These are phyloP conservation scores for Trissolcus japonicus DNA, from an alignment of 2,888 invertebrate species.

Conservation along the genomic window DNA sequence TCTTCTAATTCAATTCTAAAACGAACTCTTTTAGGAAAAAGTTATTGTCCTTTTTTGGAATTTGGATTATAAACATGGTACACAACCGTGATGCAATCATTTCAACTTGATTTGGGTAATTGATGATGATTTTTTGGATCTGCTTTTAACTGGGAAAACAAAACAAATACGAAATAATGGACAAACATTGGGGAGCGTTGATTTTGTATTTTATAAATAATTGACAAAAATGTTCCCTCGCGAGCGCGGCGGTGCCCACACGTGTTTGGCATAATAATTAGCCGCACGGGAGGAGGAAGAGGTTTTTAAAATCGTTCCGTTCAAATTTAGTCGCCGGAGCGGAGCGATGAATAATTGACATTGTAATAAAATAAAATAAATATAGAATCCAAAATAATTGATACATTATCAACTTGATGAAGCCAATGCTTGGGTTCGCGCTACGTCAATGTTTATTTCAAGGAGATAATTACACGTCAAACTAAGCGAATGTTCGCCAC, in stretches of 20 bases:
- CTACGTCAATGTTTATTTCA: conserved; percentile 49
- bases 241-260: background rate
- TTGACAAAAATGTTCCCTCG: conserved; percentile 2
- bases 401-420: conserved; percentile 24
- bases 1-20: too few species aligned
- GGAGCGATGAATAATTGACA: conserved; percentile 43
- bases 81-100: too few species aligned
- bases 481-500: conserved; percentile 46
- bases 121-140: too few species aligned
- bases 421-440: conserved; percentile 27
- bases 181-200: too few species aligned
- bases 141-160: too few species aligned
- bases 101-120: too few species aligned
- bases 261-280: conserved; percentile 12
- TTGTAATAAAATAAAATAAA: conserved; percentile 54
- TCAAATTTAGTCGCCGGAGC: conserved; percentile 9
- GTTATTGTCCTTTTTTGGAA: too few species aligned
- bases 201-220: background rate
- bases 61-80: too few species aligned
- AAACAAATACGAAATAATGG: too few species aligned
- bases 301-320: conserved; percentile 15
- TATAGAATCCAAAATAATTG: conserved; percentile 51
- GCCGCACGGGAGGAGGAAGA: conserved; percentile 6
- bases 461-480: conserved; percentile 48
- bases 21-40: too few species aligned